A percentile compares a stretch with the other conserved stretches of the same genome.
Evolutionary conservation across 2,113 vertebrate genomes (phyloP).

Genomic region (Hydrolagus affinis): DNA sequence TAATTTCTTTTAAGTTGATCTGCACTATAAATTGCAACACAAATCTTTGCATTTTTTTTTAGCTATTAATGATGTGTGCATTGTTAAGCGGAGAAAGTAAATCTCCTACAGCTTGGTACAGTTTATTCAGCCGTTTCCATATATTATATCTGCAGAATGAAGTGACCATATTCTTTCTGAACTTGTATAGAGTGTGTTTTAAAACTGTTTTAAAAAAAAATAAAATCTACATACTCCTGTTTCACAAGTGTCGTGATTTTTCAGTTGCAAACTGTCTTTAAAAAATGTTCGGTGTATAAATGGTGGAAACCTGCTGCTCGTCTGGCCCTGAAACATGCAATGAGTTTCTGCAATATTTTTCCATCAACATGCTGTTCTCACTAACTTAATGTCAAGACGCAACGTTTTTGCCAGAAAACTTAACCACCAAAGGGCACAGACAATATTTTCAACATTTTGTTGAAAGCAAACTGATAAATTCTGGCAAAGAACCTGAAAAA

Average conservation of each 20-base stretch:
- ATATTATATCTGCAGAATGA: too few species aligned
- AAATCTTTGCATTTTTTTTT: conserved; percentile 26
- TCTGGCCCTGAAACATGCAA: too few species aligned
- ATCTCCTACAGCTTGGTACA: background rate
- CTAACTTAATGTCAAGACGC: background rate
- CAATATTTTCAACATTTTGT: background rate
- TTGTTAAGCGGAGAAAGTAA: conserved; percentile 19
- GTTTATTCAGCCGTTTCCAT: too few species aligned
- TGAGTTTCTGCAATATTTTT: background rate
- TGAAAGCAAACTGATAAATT: background rate
- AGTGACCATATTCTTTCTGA: background rate
- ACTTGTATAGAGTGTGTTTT: conserved; percentile 31
- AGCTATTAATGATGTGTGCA: conserved; percentile 31
- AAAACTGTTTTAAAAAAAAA: conserved; percentile 33
- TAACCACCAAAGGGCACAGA: background rate
- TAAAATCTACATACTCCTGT: conserved; percentile 31
- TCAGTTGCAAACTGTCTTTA: background rate
- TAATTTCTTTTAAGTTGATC: conserved; percentile 18
- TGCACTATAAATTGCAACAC: conserved; percentile 31
- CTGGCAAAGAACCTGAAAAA: background rate
- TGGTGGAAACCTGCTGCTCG: too few species aligned
- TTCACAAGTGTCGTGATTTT: conserved; percentile 15
- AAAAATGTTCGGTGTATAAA: background rate
- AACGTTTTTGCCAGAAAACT: too few species aligned
- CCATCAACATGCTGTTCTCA: background rate